phyloP scores from a whole-genome alignment of 2,113 vertebrate genomes.

The Sorex araneus region DNA sequence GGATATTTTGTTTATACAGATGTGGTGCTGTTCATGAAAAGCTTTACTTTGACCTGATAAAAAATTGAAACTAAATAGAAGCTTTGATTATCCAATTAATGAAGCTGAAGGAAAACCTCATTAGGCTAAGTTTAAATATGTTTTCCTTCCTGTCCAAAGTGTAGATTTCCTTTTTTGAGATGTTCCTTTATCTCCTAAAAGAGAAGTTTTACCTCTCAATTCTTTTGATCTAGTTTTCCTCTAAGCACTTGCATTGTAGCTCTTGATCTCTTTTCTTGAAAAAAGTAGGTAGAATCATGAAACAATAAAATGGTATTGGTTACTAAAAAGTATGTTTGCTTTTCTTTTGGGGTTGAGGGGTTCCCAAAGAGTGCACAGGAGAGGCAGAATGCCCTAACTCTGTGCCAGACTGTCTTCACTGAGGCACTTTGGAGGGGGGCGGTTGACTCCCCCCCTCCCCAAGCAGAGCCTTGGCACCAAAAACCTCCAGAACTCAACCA shows the following conservation, averaged over 20 bases:
- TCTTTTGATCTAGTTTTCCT: conserved; percentile 64
- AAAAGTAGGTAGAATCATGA: conserved; percentile 22
- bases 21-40: not conserved
- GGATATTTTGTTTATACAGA: conserved; percentile 28
- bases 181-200: conserved; percentile 67
- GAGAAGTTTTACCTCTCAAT: conserved; percentile 45
- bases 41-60: conserved; percentile 42
- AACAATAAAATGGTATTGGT: not conserved
- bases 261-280: conserved; percentile 52
- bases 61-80: conserved; percentile 63
- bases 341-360: not conserved
- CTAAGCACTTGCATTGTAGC: conserved; percentile 50
- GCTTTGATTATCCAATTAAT: conserved; percentile 55
- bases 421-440: too few relatives aligned
- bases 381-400: too few relatives aligned
- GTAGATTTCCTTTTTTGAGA: conserved; percentile 38
- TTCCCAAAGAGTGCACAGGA: too few relatives aligned
- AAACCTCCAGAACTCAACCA: too few relatives aligned
- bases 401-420: too few relatives aligned
- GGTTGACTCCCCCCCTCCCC: too few relatives aligned
- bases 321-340: not conserved
- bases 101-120: conserved; percentile 6
- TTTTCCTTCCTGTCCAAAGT: conserved; percentile 18
- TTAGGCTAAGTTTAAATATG: conserved; percentile 10
- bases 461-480: too few relatives aligned